Evolutionary conservation across 2,888 invertebrate genomes (phyloP), one percentile per base, ranked within the genome.

Genomic region (Platycheirus albimanus): DNA sequence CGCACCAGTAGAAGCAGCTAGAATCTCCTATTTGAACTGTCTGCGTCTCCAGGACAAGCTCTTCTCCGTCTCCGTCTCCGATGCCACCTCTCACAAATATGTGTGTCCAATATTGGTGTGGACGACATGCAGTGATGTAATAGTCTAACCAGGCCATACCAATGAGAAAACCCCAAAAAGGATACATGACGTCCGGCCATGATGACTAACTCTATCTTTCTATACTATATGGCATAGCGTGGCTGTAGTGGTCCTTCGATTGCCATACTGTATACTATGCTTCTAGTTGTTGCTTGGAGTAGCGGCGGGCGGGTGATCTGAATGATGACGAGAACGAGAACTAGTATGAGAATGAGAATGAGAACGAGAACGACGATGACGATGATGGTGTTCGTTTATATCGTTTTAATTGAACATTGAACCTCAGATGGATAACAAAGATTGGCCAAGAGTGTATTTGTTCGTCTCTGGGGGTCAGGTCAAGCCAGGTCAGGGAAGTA

Each of bases 351-450:
- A 56, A 70, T 66, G 81, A 58, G n/a, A n/a, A 56, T 41, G 61
- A 67, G 61, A 51, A 28, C 41, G 17, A 71, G 3, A 24, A 24
- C 19, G 49, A 71, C 13, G 52, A 67, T 43, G 67, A 72, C 58
- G 63, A 70, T 66, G 81, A 58, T 61, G 70, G 54, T 67, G 76
- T 76, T 43, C 72, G 72, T 63, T 83, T 77, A 67, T 64, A 78
- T 72, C 63, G 83, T 72, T 83, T 77, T 77, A 72, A 83, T 72
- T 78, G 83, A 77, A 77, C 83, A 69, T 38, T 67, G 72, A 72
- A 83, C 72, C 83, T 83, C 83, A 78, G 77, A 83, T 52, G 56
- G 72, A 72, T 77, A 72, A 83, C 83, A 77, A 72, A 69, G 77
- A 78, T 64, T 72, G 67, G 67, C 72, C 67, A 76, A 24, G 38